Base-by-base conservation (phyloP, 2,113 vertebrate species). In the Tenebrosternarchus preto region DNA sequence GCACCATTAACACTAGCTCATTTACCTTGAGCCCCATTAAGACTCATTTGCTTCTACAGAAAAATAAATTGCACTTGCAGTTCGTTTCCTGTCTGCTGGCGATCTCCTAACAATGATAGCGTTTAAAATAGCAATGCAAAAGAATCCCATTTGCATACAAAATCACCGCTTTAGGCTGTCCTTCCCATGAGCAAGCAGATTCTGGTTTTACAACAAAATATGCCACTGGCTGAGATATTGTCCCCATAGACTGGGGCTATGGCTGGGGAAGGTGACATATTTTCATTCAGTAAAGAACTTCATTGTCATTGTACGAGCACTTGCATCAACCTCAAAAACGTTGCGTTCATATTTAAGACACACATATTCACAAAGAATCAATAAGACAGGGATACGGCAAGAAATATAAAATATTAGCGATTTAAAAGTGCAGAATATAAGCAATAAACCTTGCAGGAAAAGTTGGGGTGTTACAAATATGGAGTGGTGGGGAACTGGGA, bases 81-180 rank as follows among this genome's bases (percentile, higher is more conserved):
- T 57, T 68, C 15, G 50, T 68, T 77, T 77, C 76, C 76, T 77
- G 76, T 77, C 76, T 77, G 76, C 76, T 55, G 64, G 29, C 76
- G 64, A 66, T 66, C 46, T 68, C 27, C 76, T 68, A 68, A 77
- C 76, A 77, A 77, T 57, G 76, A 77, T 68, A 50, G 50, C 76
- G 64, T 77, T 77, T 77, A 68, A 68, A 77, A 77, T 77, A 57
- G 64, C 76, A 57, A 64, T 43, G 25, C 24, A 46, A 33, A 53
- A 66, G 59, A 61, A 31, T 43, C 50, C 56, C 64, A 68, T 77
- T 68, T 68, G 64, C 76, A 68, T 68, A 55, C 31, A n/a, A 6
- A 36, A 50, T 56, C 29, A 53, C 27, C 3, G 12, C 61, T 67
- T 36, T 55, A 56, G 61, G 63, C 61, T 6, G 7, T n/a, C 15